Base-by-base conservation (phyloP, 2,888 invertebrate genomes). In the Hipparchia sbordonii region DNA sequence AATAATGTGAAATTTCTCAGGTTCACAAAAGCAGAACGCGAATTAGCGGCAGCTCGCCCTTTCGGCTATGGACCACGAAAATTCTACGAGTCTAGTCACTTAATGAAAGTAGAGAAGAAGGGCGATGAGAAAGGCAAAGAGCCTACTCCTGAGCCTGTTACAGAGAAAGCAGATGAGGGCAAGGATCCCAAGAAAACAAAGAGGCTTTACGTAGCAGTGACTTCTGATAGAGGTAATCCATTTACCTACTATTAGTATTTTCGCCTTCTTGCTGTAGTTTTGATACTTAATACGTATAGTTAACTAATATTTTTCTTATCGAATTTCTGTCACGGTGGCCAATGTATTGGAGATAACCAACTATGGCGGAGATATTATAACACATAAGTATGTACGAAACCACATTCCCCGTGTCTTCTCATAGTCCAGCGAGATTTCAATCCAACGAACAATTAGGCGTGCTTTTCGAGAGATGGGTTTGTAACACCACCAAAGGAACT, bases 1-100 rank as follows among this genome's bases (percentile, higher is more conserved):
- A 23, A 23, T 23, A 23, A 23, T 23, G 23, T 39, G 5, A 39
- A 39, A 39, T 60, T 60, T 33, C 61, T 10, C 65, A 97, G 97
- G 83, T 97, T 96, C 85, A 95, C 96, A 45, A 92, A 91, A 80
- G 97, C 97, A 52, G 97, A 97, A 84, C 92, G 95, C 67, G 97
- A 97, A 74, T 88, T 97, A 69, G 92, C 94, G 79, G 95, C 96
- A 39, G 97, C 97, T 1, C 91, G 96, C 13, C 95, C 96, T 0
- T 97, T 96, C 84, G 97, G 97, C 45, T 94, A 94, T 70, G 97
- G 96, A 10, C 95, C 96, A 33, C 93, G 92, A 6, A 95, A 95
- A 72, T 97, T 97, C 86, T 97, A 95, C 87, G 87, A 91, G 75
- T 87, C 87, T 2, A 84, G 87, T 1, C 87, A 86, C 0, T 79